A percentile compares a stretch with the other conserved stretches of the same genome.
phyloP scores from a whole-genome alignment of 1,140 invertebrate genomes.

The Solen grandis region DNA sequence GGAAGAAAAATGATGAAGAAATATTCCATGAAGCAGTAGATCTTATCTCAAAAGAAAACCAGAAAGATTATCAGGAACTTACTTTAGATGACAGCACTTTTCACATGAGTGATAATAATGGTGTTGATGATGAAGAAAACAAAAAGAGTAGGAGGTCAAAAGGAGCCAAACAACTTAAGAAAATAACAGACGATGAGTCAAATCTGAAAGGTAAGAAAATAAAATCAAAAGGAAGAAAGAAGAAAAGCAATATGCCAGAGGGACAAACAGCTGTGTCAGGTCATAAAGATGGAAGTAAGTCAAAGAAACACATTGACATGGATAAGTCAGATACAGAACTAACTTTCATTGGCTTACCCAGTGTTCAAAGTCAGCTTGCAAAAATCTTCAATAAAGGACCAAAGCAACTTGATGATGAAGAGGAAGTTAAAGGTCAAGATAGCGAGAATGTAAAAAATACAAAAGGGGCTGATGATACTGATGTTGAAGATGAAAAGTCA shows the following conservation, averaged over 20 bases:
- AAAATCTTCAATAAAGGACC: conserved; percentile 6
- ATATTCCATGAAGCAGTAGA: background rate
- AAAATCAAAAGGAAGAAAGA: conserved; percentile 30
- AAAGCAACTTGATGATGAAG: background rate
- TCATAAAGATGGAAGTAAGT: no score
- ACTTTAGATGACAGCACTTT: no score
- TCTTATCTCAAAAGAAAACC: background rate
- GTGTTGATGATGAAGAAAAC: background rate
- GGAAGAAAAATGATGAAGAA: background rate
- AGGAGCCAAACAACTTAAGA: background rate
- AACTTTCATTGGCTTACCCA: conserved; percentile 24
- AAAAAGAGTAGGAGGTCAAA: background rate
- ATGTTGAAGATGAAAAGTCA: background rate
- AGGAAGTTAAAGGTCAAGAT: background rate
- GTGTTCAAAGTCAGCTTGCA: conserved; percentile 33
- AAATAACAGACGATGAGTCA: background rate
- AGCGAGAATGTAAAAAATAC: background rate
- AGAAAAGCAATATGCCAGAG: no score
- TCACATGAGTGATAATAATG: background rate
- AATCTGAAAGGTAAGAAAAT: conserved; percentile 2
- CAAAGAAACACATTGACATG: background rate
- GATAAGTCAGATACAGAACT: background rate
- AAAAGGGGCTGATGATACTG: background rate
- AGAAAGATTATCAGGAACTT: background rate
- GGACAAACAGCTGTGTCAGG: no score